Conservation (phyloP, 2,888 invertebrate genomes). For the Lycophotia porphyrea region DNA sequence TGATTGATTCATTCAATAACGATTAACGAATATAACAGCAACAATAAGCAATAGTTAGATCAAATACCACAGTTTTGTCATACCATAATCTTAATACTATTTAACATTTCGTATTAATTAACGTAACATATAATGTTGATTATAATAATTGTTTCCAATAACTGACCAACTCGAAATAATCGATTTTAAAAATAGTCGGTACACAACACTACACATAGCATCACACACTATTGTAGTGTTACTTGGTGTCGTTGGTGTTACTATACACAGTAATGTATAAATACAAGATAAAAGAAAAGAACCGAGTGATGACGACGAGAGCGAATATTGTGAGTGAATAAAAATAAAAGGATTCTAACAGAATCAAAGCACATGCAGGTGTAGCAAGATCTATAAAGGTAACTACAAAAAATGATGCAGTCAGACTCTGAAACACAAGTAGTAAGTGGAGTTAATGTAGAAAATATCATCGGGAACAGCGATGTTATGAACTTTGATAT, state of each 20-base stretch:
- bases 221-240: too few relatives aligned
- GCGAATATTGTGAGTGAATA: not conserved
- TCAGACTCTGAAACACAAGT: conserved; percentile 69
- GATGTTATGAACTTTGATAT: conserved; percentile 77
- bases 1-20: too few relatives aligned
- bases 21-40: not conserved
- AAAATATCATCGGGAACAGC: conserved; percentile 70
- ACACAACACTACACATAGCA: not conserved
- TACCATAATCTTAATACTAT: not conserved
- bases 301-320: not conserved
- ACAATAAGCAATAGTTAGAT: not conserved
- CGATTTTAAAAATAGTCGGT: not conserved
- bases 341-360: not conserved
- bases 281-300: not conserved
- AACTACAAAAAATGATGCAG: conserved; percentile 69
- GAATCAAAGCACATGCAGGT: not conserved
- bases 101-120: not conserved
- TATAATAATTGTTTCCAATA: not conserved
- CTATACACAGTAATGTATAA: too few relatives aligned
- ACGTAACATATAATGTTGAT: not conserved
- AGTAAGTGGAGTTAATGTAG: conserved; percentile 45
- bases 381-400: not conserved
- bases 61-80: not conserved
- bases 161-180: not conserved
- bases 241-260: too few relatives aligned